phyloP scores from a whole-genome alignment of 37 sponge, comb jelly and placozoan species.

The Aphrocallistes beatrix region DNA sequence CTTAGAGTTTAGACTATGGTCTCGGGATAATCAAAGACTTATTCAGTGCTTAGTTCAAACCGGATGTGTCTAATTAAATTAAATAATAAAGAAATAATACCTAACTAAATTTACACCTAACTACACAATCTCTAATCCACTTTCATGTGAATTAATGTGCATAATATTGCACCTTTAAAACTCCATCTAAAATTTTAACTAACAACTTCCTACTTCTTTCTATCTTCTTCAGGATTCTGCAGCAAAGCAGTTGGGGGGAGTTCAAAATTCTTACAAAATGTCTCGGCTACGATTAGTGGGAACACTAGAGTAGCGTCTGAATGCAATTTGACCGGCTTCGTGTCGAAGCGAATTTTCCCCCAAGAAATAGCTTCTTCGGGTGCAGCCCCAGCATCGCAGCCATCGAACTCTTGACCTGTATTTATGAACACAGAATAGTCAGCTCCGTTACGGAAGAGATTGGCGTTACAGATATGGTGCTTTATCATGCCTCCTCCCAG shows the following conservation, averaged over 20 bases:
- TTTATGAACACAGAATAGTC: constrained; percentile 93
- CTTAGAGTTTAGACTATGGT: too few species aligned
- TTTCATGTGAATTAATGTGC: too few species aligned
- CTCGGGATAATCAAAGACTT: too few species aligned
- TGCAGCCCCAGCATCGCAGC: constrained; percentile 90
- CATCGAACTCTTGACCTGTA: constrained; percentile 96
- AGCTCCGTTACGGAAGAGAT: constrained; percentile 96
- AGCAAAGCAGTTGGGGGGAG: constrained; percentile 9
- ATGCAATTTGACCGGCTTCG: constrained; percentile 79
- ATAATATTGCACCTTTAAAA: too few species aligned
- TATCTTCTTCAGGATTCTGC: too few species aligned
- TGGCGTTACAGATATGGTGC: constrained; percentile 97
- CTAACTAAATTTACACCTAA: too few species aligned
- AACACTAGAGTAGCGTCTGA: constrained; percentile 70
- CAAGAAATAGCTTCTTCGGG: constrained; percentile 98
- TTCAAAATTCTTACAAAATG: constrained; percentile 61
- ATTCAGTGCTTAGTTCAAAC: too few species aligned
- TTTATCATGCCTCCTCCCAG: constrained; percentile 94
- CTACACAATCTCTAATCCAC: too few species aligned
- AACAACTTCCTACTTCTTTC: too few species aligned
- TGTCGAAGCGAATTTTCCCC: constrained; percentile 82
- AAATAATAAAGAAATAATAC: too few species aligned
- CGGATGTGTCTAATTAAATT: too few species aligned
- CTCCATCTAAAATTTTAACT: too few species aligned
- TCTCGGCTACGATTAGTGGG: constrained; percentile 84